Evolutionary conservation across 2,797 vertebrate genomes (phyloP).

Genomic region (Miopithecus talapoin): DNA sequence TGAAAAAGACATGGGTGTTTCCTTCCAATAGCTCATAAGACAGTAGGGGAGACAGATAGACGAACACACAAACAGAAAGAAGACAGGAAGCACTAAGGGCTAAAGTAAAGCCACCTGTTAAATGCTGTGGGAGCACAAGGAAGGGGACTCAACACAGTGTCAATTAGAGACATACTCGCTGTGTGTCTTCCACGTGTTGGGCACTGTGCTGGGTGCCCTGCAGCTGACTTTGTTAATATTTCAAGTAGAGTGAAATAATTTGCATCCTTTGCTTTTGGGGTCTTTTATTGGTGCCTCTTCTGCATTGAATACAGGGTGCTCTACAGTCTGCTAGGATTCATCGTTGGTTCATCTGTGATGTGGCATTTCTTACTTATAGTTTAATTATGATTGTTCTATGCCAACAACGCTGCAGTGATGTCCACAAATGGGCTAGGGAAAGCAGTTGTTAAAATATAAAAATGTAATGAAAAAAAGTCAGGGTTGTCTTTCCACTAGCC

Average conservation of each 20-base stretch:
- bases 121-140: not conserved
- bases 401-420: not conserved
- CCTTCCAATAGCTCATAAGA: not conserved
- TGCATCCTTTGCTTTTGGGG: not conserved
- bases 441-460: slow-evolving; percentile 51
- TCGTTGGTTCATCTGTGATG: not conserved
- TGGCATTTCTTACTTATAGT: not conserved
- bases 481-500: slow-evolving; percentile 16
- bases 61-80: not conserved
- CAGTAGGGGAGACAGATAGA: not conserved
- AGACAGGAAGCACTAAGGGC: not conserved
- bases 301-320: not conserved
- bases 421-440: slow-evolving; percentile 48
- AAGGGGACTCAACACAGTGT: not conserved
- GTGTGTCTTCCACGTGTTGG: fast-evolving
- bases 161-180: not conserved
- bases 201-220: not conserved
- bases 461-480: not conserved
- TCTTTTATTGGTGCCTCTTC: not conserved
- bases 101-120: not conserved
- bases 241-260: not conserved
- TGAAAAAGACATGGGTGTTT: not conserved
- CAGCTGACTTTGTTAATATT: not conserved
- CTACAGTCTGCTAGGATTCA: not conserved
- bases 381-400: not conserved